phyloP scores from a whole-genome alignment of 2,797 vertebrate genomes.

The Gallirallus australis region DNA sequence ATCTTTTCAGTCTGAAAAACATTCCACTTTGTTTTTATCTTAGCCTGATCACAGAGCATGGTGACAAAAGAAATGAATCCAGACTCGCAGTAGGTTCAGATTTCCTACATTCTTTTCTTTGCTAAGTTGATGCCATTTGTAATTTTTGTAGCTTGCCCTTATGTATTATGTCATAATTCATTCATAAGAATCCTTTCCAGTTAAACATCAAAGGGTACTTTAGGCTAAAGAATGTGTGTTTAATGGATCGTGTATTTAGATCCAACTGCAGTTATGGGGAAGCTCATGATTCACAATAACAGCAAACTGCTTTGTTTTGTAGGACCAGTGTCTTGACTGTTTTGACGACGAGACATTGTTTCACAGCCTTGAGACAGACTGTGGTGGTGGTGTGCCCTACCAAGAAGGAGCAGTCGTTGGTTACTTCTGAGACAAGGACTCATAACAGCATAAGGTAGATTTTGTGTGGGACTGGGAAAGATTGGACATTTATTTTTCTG shows the following conservation, averaged over 20 bases:
- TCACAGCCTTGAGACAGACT: background rate
- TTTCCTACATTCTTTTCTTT: slow-evolving; percentile 33
- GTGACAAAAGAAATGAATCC: background rate
- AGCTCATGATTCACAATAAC: slow-evolving; percentile 7
- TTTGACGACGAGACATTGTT: background rate
- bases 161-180: background rate
- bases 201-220: background rate
- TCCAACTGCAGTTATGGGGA: background rate
- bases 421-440: background rate
- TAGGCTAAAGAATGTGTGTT: background rate
- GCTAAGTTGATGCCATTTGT: slow-evolving; percentile 4
- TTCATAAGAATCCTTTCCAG: background rate
- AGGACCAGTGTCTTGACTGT: background rate
- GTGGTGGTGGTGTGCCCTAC: background rate
- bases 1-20: background rate
- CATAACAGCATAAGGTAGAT: background rate
- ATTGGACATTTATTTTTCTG: background rate
- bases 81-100: background rate
- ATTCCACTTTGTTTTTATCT: background rate
- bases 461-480: background rate
- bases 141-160: background rate
- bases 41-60: background rate
- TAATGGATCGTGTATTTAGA: background rate
- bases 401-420: background rate
- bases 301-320: background rate